Base-by-base conservation (phyloP, 2,797 vertebrate genomes). In the Microctenopoma stevenorrisi region DNA sequence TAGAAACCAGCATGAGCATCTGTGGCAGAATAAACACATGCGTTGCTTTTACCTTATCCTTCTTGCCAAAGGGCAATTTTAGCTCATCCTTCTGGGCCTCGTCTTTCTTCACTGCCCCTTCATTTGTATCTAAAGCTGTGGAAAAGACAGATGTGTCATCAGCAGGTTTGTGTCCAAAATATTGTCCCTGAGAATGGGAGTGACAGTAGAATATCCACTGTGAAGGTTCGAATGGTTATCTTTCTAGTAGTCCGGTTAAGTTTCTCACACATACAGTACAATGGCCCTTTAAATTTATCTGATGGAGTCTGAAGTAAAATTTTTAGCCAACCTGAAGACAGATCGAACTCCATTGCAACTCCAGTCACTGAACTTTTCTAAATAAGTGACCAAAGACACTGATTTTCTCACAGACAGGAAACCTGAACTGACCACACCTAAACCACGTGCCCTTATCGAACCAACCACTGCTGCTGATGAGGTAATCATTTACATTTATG, bases 1-100 rank as follows among this genome's bases (percentile, higher is more conserved):
- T 4, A 15, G 0, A 5, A 26, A 30, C 16, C 8, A 3, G 18
- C 38, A 48, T 25, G 8, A 38, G 14, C 28, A 49, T 66, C 7
- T 40, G 7, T 61, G 16, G 37, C 2, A 6, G 10, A 5, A 50
- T 13, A 3, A 1, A 10, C 37, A 46, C 15, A 28, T 5, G 2
- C 16, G 1, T 49, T 49, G 8, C 3, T 8, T 15, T 58, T 0
- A 55, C 37, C 18, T 69, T 72, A 0, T 73, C 50, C n/a, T 86
- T 83, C 0, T 78, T 88, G 3, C 37, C n/a, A 67, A 75, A 89
- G 10, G 86, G 86, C 0, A 4, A 73, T 1, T 0, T 65, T 0
- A 84, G 2, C 40, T 91, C 76, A 16, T 90, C 71, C 22, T 84
- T 71, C 1, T 86, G 55, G 1, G 85, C 88, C 0, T 84, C 74